These are phyloP conservation scores for Drosophila testacea DNA, from an alignment of 2,888 invertebrate species.

Conservation along the genomic window DNA sequence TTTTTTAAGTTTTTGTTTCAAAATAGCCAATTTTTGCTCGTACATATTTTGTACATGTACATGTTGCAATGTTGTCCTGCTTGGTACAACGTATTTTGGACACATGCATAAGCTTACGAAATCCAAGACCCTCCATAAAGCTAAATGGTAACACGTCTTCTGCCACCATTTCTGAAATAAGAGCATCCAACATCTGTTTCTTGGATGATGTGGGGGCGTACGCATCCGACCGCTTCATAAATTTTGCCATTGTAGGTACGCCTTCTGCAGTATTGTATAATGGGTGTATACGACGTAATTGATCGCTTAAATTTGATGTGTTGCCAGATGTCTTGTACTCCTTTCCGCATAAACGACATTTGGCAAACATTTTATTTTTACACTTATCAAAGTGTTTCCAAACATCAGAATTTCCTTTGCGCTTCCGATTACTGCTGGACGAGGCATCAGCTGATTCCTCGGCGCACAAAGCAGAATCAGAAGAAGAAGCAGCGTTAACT, in stretches of 20 bases:
- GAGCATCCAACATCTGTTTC: constrained; percentile 4
- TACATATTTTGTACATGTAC: constrained; percentile 12
- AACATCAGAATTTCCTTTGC: neutral
- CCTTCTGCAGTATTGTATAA: constrained; percentile 1
- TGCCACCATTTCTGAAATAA: constrained; percentile 3
- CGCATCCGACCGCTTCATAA: constrained; percentile 10
- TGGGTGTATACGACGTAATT: constrained; percentile 6
- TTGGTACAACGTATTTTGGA: constrained; percentile 8
- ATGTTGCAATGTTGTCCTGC: constrained; percentile 11
- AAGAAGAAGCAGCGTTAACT: neutral
- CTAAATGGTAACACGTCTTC: constrained; percentile 5
- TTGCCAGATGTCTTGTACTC: constrained; percentile 15
- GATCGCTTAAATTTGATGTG: constrained; percentile 19
- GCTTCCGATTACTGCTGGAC: neutral
- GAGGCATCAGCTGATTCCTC: neutral
- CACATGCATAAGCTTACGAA: constrained; percentile 6
- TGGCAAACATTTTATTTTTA: neutral
- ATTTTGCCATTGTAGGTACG: constrained; percentile 8
- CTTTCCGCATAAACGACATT: neutral
- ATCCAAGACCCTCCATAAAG: constrained; percentile 4
- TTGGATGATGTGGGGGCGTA: constrained; percentile 11
- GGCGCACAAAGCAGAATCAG: constrained; percentile 1
- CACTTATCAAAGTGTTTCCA: neutral
- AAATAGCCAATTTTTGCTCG: constrained; percentile 10
- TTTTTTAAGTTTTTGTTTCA: no score